phyloP scores from a whole-genome alignment of 1,140 invertebrate genomes.

The Drosophila kepulauana region DNA sequence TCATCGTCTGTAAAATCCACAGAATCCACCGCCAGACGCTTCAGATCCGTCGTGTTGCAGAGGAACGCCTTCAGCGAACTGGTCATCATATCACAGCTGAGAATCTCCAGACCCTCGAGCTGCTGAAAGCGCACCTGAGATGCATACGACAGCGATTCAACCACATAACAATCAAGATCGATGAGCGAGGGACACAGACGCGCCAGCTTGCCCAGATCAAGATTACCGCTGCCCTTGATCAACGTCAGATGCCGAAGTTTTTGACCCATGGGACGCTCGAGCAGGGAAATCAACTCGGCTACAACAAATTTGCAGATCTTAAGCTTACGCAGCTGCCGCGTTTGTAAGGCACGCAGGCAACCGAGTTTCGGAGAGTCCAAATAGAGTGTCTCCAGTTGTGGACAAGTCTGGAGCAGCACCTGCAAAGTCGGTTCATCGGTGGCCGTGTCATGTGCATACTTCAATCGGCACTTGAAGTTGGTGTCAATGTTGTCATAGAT shows the following conservation, averaged over 20 bases:
- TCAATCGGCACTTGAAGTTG: constrained; percentile 87
- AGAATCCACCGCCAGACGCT: constrained; percentile 87
- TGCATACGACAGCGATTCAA: constrained; percentile 86
- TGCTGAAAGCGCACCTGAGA: constrained; percentile 87
- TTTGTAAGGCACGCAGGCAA: constrained; percentile 86
- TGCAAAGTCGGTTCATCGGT: constrained; percentile 87
- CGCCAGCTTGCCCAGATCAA: constrained; percentile 87
- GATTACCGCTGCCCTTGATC: constrained; percentile 86
- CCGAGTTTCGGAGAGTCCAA: constrained; percentile 87
- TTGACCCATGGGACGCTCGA: constrained; percentile 86
- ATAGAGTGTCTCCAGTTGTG: constrained; percentile 87
- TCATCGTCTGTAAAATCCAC: constrained; percentile 86
- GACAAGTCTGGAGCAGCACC: constrained; percentile 87
- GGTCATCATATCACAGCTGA: constrained; percentile 87
- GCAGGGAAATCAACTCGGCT: constrained; percentile 86
- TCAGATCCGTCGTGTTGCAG: constrained; percentile 86
- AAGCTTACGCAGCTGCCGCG: constrained; percentile 85
- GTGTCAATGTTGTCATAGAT: constrained; percentile 86
- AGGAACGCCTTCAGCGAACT: constrained; percentile 87
- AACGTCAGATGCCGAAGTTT: constrained; percentile 87
- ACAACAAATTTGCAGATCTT: constrained; percentile 88
- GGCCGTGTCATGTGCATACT: constrained; percentile 87
- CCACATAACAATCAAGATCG: constrained; percentile 88
- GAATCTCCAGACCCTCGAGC: constrained; percentile 88
- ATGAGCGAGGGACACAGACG: constrained; percentile 86